phyloP scores from a whole-genome alignment of 37 sponge, comb jelly and placozoan species.

The Agelas oroides region DNA sequence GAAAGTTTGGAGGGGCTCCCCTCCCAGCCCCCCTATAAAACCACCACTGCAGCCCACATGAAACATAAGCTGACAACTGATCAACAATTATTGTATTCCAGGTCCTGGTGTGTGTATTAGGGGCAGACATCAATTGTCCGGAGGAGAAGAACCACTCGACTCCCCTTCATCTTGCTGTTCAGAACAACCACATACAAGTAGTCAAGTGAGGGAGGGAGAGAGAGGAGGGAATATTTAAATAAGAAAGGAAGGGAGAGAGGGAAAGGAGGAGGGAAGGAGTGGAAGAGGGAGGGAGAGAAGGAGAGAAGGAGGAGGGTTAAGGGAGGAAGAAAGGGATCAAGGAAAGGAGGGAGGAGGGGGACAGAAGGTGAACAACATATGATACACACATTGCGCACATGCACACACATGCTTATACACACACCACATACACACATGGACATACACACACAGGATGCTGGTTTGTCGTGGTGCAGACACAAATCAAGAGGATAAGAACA shows the following conservation, averaged over 20 bases:
- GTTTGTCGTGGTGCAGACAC: slow-evolving; percentile 74
- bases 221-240: no score
- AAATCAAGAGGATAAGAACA: slow-evolving; percentile 50
- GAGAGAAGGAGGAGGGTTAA: not conserved
- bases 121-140: slow-evolving; percentile 39
- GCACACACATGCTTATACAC: not conserved
- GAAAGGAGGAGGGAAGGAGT: no score
- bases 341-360: no score
- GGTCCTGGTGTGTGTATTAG: slow-evolving; percentile 83
- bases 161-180: slow-evolving; percentile 72
- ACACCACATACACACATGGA: not conserved
- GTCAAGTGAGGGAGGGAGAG: slow-evolving; percentile 42
- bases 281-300: no score
- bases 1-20: no score
- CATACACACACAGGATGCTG: slow-evolving; percentile 48
- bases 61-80: no score
- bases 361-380: no score
- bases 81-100: not conserved
- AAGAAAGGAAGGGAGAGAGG: no score
- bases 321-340: no score
- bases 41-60: no score
- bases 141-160: slow-evolving; percentile 14
- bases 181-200: slow-evolving; percentile 17
- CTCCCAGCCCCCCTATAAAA: not conserved
- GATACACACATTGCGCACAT: no score